Evolutionary conservation across 2,797 vertebrate genomes (phyloP).

Genomic region (Glyptemys insculpta): DNA sequence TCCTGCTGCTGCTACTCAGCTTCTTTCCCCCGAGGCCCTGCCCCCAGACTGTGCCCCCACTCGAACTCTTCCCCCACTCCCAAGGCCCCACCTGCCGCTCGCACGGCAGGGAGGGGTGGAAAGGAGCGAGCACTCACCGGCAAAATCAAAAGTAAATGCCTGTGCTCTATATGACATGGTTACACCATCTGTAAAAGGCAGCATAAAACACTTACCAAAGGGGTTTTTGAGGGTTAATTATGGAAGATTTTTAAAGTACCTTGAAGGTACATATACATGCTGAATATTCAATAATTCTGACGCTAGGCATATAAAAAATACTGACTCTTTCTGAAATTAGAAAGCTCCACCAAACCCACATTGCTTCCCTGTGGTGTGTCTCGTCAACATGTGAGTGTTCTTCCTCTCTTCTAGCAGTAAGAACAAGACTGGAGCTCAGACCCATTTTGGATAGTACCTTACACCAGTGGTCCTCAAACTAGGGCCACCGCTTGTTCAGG

Average conservation of each 20-base stretch:
- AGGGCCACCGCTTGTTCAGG: too few species aligned
- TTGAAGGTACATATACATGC: accelerated
- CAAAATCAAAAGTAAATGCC: too few species aligned
- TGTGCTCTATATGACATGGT: neutral
- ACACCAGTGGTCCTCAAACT: neutral
- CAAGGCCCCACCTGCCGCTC: too few species aligned
- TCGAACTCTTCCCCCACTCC: too few species aligned
- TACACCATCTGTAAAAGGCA: neutral
- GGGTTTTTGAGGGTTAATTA: neutral
- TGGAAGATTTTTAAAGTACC: neutral
- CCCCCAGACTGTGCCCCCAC: too few species aligned
- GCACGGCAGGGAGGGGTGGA: too few species aligned
- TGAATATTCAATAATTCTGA: neutral
- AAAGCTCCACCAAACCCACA: neutral
- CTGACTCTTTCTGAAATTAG: neutral
- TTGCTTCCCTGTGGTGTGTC: neutral
- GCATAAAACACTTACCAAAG: neutral
- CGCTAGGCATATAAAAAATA: neutral
- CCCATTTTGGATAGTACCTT: neutral
- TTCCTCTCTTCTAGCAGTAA: neutral
- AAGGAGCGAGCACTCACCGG: too few species aligned
- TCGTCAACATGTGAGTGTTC: neutral
- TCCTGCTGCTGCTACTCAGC: too few species aligned
- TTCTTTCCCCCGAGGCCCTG: too few species aligned
- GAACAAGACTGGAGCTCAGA: accelerated